Base-by-base conservation (phyloP, 2,888 invertebrate species). In the Plagiodera versicolora region DNA sequence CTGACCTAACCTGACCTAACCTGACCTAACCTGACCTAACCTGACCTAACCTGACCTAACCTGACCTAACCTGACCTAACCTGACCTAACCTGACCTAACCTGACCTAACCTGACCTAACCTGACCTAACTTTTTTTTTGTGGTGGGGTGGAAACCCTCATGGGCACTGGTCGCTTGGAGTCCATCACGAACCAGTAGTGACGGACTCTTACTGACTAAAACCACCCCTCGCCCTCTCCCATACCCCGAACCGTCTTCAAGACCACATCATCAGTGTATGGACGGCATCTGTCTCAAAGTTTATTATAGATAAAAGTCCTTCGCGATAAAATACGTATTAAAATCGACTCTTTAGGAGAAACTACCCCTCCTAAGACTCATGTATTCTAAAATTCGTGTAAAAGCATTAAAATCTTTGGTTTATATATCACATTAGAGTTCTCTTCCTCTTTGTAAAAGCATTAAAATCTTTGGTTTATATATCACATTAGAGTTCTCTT, bases 41-140 rank as follows among this genome's bases (percentile, higher is more conserved):
- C 50, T 57, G 20, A 57, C 54, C 54, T 54, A 24, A 54, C 54
- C 54, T 54, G 17, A 54, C 54, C 54, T 54, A 18, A 56, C 55
- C 55, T 56, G 19, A 56, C 55, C 55, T 56, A 18, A 56, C 55
- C 55, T 56, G 19, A 56, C 55, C 55, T 56, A 32, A 56, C 55
- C 55, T 56, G 19, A 56, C 55, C 55, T 56, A 32, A 56, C 55
- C 55, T 56, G 19, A 56, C 55, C 55, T 56, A 32, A 56, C 55
- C 55, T 58, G 54, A 63, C 65, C 65, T 59, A 48, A 65, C 65
- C 65, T 62, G 52, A 56, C 55, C 55, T 56, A 32, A 56, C 55
- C 55, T 46, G 10, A 46, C 46, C 46, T 46, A 14, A 46, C 46
- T 16, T 46, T 32, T 28, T 28, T 28, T 28, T 28, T 28, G 28